phyloP scores from a whole-genome alignment of 2,797 vertebrate species.

The Propithecus perrieri region DNA sequence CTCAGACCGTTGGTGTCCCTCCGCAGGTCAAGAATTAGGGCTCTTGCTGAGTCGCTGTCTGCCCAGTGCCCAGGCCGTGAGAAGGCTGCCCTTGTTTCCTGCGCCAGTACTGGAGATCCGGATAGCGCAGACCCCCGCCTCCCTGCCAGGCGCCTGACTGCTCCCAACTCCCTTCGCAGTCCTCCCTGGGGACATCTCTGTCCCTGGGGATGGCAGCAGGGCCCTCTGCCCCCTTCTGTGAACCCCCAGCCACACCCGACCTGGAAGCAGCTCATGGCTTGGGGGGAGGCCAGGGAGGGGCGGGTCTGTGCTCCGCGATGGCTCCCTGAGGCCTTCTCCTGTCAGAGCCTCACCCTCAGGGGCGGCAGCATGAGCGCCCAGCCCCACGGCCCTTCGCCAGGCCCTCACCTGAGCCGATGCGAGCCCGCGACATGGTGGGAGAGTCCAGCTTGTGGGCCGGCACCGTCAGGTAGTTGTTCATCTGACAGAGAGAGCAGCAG shows the following conservation, averaged over 20 bases:
- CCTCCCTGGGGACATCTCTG: not conserved
- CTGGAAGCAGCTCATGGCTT: not conserved
- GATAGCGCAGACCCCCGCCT: not conserved
- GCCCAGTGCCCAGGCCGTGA: not conserved
- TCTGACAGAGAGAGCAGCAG: conserved; percentile 79
- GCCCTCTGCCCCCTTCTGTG: not conserved
- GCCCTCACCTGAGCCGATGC: conserved; percentile 93
- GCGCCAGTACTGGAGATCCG: accelerated
- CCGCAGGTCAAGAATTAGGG: not conserved
- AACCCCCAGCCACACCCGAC: not conserved
- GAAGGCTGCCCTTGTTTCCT: not conserved
- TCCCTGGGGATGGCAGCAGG: not conserved
- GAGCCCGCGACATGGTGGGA: conserved; percentile 92
- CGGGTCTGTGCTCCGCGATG: accelerated
- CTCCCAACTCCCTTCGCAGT: not conserved
- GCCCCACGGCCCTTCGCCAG: accelerated
- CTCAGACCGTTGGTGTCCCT: not conserved
- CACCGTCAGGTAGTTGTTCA: conserved; percentile 95
- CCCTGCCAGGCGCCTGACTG: not conserved
- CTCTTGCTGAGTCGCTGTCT: not conserved
- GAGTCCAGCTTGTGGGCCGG: conserved; percentile 92
- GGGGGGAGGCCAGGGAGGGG: not conserved
- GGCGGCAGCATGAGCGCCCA: accelerated
- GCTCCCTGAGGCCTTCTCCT: not conserved
- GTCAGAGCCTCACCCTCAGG: not conserved